A percentile compares a stretch with the other conserved stretches of the same genome.
Conservation (phyloP, 2,113 vertebrate species). For the Danio rerio region DNA sequence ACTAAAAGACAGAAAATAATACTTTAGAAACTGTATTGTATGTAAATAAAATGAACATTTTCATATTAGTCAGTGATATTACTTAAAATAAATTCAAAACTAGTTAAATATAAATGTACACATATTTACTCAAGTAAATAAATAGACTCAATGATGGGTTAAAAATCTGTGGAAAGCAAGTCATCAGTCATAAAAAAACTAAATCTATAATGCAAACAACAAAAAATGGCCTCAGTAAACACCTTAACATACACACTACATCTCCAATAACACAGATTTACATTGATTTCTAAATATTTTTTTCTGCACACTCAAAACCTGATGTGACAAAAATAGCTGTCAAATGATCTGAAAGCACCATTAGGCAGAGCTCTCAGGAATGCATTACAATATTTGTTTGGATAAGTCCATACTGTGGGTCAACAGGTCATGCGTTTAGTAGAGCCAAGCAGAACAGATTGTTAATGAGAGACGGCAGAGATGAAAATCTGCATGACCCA, state of each 20-base stretch:
- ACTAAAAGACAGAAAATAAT: too few relatives aligned
- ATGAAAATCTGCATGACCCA: constrained; percentile 43
- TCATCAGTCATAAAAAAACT: neutral
- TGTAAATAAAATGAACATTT: too few relatives aligned
- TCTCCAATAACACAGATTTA: neutral
- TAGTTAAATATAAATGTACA: too few relatives aligned
- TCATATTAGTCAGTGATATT: too few relatives aligned
- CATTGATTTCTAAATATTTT: neutral
- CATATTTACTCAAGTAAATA: too few relatives aligned
- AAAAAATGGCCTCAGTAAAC: constrained; percentile 1
- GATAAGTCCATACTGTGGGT: constrained; percentile 6
- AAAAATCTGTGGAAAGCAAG: too few relatives aligned
- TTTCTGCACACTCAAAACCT: neutral
- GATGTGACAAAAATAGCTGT: neutral
- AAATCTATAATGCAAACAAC: neutral
- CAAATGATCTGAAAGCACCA: neutral
- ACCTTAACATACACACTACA: neutral
- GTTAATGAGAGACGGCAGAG: constrained; percentile 51
- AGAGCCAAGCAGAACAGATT: constrained; percentile 29
- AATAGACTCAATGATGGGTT: too few relatives aligned
- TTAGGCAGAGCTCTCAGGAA: neutral
- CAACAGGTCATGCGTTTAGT: constrained; percentile 47
- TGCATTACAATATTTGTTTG: neutral
- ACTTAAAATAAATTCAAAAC: too few relatives aligned
- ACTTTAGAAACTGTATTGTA: too few relatives aligned